These are phyloP conservation scores for Marmota monax DNA, from an alignment of 2,113 vertebrate genomes.

Conservation along the genomic window DNA sequence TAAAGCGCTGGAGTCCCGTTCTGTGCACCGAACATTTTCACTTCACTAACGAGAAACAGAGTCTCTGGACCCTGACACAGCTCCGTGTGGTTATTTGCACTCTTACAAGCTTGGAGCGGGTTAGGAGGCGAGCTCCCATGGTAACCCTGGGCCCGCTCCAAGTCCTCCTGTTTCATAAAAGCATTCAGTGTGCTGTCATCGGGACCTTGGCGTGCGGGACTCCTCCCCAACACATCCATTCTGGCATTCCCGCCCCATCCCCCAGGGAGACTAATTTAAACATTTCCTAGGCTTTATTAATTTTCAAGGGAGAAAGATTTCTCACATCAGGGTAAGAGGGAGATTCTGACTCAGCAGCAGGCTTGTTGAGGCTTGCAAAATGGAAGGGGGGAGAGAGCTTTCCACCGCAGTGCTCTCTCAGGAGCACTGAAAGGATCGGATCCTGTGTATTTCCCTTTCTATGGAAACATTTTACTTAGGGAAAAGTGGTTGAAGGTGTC, in stretches of 20 bases:
- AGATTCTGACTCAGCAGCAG: conserved; percentile 74
- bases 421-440: neutral
- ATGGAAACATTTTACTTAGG: neutral
- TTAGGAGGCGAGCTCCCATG: neutral
- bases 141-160: neutral
- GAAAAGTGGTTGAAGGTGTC: neutral
- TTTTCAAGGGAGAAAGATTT: conserved; percentile 60
- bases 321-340: neutral
- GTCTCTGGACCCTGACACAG: neutral
- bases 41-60: neutral
- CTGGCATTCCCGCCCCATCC: neutral
- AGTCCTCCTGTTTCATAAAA: neutral
- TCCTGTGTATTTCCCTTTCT: neutral
- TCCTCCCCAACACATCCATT: neutral
- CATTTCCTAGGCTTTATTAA: conserved; percentile 61
- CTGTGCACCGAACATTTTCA: neutral
- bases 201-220: neutral
- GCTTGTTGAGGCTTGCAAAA: conserved; percentile 65
- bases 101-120: rapidly evolving
- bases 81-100: neutral
- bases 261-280: conserved; percentile 4
- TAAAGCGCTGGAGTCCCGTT: neutral
- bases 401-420: neutral
- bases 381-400: conserved; percentile 26
- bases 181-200: neutral